Evolutionary conservation across 2,888 invertebrate species (phyloP).

Genomic region (Apodemia mormo): DNA sequence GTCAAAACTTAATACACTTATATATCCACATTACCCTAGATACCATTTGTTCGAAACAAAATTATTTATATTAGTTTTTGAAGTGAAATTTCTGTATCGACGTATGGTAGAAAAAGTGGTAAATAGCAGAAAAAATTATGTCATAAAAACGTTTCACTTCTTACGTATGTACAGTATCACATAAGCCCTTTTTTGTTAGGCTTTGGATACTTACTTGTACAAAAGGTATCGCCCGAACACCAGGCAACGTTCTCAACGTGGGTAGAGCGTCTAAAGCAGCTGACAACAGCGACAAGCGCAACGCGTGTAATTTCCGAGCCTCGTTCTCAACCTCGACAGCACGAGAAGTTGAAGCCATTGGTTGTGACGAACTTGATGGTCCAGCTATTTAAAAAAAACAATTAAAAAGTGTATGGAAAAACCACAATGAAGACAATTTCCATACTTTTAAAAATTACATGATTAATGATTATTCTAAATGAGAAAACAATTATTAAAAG

Average conservation of each 20-base stretch:
- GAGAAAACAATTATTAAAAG: too few species aligned
- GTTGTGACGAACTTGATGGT: slow-evolving; percentile 59
- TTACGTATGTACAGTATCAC: too few species aligned
- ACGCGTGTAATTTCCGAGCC: slow-evolving; percentile 83
- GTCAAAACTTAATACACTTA: too few species aligned
- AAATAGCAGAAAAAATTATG: too few species aligned
- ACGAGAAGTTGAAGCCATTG: slow-evolving; percentile 59
- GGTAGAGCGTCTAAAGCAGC: slow-evolving; percentile 90
- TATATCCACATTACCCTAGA: too few species aligned
- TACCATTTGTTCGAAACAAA: too few species aligned
- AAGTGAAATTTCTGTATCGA: too few species aligned
- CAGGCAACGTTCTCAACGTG: slow-evolving; percentile 88
- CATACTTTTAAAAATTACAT: background rate
- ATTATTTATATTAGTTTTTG: too few species aligned
- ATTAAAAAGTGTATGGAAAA: background rate
- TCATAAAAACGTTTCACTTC: too few species aligned
- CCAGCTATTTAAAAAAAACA: slow-evolving; percentile 48
- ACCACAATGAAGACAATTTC: background rate
- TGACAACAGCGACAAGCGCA: slow-evolving; percentile 87
- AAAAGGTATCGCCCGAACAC: slow-evolving; percentile 93
- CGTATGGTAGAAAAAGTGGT: too few species aligned
- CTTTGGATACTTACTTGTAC: slow-evolving; percentile 85
- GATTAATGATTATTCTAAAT: too few species aligned
- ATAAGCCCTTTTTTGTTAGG: background rate
- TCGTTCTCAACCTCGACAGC: slow-evolving; percentile 68